phyloP scores from a whole-genome alignment of 1,140 invertebrate species.

The Pygmarrhopalites habei region DNA sequence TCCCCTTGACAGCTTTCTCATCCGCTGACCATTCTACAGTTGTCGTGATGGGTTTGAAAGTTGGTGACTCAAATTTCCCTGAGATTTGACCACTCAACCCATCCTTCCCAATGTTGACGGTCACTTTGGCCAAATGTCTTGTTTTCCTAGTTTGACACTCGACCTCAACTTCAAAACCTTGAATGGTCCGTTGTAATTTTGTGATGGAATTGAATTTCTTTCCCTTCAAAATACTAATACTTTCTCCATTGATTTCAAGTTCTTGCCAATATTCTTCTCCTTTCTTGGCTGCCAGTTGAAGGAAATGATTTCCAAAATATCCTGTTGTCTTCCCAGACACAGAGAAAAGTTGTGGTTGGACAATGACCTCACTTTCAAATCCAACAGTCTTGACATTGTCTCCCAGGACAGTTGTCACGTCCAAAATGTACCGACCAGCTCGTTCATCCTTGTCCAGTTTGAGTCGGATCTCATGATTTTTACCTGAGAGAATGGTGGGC shows the following conservation, averaged over 20 bases:
- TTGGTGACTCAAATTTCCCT: conserved; percentile 18
- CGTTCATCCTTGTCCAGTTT: not conserved
- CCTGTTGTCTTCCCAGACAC: conserved; percentile 15
- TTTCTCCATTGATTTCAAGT: conserved; percentile 27
- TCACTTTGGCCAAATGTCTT: conserved; percentile 1
- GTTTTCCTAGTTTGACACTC: conserved; percentile 26
- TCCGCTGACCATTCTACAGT: conserved; percentile 10
- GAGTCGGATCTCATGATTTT: conserved; percentile 7
- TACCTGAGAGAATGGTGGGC: conserved; percentile 6
- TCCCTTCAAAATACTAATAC: conserved; percentile 21
- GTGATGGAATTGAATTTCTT: conserved; percentile 15
- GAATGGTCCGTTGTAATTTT: not conserved
- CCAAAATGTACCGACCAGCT: not conserved
- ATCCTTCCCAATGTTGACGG: not conserved
- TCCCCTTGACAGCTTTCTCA: not conserved
- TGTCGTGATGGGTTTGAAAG: conserved; percentile 2
- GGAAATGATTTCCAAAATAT: conserved; percentile 26
- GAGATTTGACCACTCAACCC: conserved; percentile 4
- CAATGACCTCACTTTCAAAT: conserved; percentile 7
- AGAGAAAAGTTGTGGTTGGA: not conserved
- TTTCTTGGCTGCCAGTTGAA: conserved; percentile 2
- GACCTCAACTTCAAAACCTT: conserved; percentile 9
- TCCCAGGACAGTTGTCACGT: conserved; percentile 3
- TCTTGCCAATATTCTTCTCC: not conserved
- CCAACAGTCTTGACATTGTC: conserved; percentile 3